phyloP scores from a whole-genome alignment of 2,113 vertebrate genomes.

The Eurypyga helias region DNA sequence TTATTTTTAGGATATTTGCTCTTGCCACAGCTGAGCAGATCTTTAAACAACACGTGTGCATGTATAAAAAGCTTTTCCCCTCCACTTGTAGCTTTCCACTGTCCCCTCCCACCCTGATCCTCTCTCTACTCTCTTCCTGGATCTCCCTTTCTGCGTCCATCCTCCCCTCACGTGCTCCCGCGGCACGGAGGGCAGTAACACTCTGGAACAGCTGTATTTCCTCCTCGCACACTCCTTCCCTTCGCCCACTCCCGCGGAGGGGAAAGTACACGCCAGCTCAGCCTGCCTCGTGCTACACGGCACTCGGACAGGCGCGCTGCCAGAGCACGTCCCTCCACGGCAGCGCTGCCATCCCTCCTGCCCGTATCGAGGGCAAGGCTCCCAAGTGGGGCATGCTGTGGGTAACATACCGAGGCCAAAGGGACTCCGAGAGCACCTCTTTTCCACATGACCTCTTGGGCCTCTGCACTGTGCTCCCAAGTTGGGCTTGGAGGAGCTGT shows the following conservation, averaged over 20 bases:
- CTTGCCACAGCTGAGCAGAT: background rate
- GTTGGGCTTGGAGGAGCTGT: background rate
- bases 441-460: background rate
- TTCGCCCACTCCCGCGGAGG: background rate
- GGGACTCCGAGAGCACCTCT: background rate
- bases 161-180: background rate
- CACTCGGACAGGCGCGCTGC: fast-evolving
- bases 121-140: background rate
- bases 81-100: background rate
- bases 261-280: background rate
- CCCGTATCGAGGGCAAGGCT: background rate
- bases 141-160: background rate
- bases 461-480: background rate
- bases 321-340: background rate
- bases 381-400: fast-evolving
- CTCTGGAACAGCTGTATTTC: slow-evolving; percentile 34
- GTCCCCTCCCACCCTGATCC: background rate
- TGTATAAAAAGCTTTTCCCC: background rate
- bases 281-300: background rate
- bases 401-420: background rate
- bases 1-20: background rate
- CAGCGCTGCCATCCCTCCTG: background rate
- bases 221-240: background rate
- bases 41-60: background rate
- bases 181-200: background rate